Conservation (phyloP, 2,888 invertebrate genomes). For the Ormia ochracea region DNA sequence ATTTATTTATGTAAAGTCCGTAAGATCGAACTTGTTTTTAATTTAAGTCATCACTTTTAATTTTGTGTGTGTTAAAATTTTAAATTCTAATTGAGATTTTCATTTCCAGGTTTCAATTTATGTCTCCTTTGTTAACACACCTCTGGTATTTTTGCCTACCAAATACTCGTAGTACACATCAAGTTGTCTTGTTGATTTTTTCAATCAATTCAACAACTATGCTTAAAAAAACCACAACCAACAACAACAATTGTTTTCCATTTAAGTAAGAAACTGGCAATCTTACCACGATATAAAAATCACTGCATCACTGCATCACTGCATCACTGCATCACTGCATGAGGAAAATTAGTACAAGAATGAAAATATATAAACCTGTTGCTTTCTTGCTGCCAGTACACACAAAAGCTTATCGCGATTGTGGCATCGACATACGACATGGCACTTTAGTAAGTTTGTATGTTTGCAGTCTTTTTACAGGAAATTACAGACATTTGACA, state of each 20-base stretch:
- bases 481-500: conserved; percentile 61
- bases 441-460: conserved; percentile 37
- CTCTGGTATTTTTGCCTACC: not conserved
- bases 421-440: conserved; percentile 54
- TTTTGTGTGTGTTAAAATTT: conserved; percentile 2
- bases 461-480: conserved; percentile 44
- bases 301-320: conserved; percentile 42
- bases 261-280: conserved; percentile 46
- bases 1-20: conserved; percentile 33
- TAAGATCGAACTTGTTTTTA: conserved; percentile 14
- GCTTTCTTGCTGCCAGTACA: conserved; percentile 35
- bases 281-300: conserved; percentile 33
- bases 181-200: not conserved
- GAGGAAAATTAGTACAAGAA: not conserved
- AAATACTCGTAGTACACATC: too few relatives aligned
- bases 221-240: conserved; percentile 30
- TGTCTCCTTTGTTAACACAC: conserved; percentile 43
- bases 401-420: conserved; percentile 40
- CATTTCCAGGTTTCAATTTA: not conserved
- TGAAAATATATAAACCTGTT: conserved; percentile 40
- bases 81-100: conserved; percentile 27
- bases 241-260: conserved; percentile 40
- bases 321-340: conserved; percentile 37
- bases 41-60: conserved; percentile 30
- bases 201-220: conserved; percentile 41